Percentiles rank a stretch among this genome's conserved stretches.
Evolutionary conservation across 1,140 invertebrate species (phyloP).

Genomic region (Bombus pyrosoma): DNA sequence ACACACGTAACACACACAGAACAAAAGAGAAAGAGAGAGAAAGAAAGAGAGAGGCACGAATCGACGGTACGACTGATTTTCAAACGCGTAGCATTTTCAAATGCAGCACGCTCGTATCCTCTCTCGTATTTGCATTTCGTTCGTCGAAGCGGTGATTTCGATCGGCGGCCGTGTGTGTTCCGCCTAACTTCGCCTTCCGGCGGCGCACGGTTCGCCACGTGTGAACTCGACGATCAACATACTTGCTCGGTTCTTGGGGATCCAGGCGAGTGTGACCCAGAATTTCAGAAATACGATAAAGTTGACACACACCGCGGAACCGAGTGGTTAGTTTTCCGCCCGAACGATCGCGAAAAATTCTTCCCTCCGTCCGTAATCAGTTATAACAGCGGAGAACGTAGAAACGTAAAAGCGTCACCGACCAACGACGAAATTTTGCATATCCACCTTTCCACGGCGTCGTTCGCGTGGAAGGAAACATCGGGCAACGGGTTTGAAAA

Average conservation of each 20-base stretch:
- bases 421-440: conserved; percentile 21
- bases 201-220: conserved; percentile 37
- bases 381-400: conserved; percentile 7
- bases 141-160: conserved; percentile 53
- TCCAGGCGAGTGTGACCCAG: conserved; percentile 42
- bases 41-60: background rate
- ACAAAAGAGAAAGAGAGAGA: background rate
- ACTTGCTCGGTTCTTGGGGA: conserved; percentile 54
- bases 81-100: conserved; percentile 52
- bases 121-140: conserved; percentile 64
- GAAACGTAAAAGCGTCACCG: background rate
- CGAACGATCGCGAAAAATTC: conserved; percentile 49
- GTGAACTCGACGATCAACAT: conserved; percentile 59
- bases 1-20: background rate
- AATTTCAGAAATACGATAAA: conserved; percentile 53
- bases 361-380: conserved; percentile 33
- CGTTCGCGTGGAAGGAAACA: conserved; percentile 10
- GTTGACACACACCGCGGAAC: conserved; percentile 40
- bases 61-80: conserved; percentile 38
- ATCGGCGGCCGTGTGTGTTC: conserved; percentile 41
- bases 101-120: conserved; percentile 46
- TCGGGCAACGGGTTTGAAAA: background rate
- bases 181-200: conserved; percentile 46
- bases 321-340: conserved; percentile 54
- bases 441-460: background rate